phyloP scores from a whole-genome alignment of 1,140 invertebrate genomes.

The Myzus persicae region DNA sequence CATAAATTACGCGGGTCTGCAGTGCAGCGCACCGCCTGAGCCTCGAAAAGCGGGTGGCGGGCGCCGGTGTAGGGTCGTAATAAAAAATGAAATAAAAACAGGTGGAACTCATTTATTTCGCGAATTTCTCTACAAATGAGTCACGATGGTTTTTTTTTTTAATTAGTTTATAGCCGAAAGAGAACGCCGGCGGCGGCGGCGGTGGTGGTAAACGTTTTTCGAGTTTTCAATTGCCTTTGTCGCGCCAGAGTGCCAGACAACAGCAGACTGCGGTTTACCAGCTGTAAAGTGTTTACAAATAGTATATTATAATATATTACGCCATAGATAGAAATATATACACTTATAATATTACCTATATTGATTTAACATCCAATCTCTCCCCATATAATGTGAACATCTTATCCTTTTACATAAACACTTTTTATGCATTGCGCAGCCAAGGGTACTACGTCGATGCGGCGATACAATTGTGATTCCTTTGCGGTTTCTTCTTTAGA shows the following conservation, averaged over 20 bases:
- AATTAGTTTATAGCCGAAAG: slow-evolving; percentile 25
- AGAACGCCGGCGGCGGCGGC: background rate
- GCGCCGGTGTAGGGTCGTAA: background rate
- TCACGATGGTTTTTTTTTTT: background rate
- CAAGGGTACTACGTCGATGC: background rate
- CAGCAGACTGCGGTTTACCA: background rate
- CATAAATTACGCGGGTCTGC: slow-evolving; percentile 37
- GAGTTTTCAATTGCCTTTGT: slow-evolving; percentile 11
- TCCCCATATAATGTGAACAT: too few species aligned
- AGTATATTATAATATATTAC: background rate
- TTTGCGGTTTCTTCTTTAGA: background rate
- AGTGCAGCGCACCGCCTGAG: background rate
- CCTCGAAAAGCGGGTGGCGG: background rate
- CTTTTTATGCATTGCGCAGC: too few species aligned
- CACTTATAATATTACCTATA: too few species aligned
- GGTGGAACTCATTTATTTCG: slow-evolving; percentile 56
- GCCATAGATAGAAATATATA: background rate
- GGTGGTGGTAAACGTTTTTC: slow-evolving; percentile 7
- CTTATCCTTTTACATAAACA: background rate
- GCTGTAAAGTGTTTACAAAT: background rate
- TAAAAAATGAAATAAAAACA: slow-evolving; percentile 47
- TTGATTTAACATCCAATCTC: too few species aligned
- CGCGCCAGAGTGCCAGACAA: background rate
- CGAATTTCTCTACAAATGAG: slow-evolving; percentile 45
- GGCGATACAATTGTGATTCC: background rate